Percentiles rank a stretch among this genome's conserved stretches.
Conservation (phyloP, 2,888 invertebrate genomes). For the Ptychoptera albimana region DNA sequence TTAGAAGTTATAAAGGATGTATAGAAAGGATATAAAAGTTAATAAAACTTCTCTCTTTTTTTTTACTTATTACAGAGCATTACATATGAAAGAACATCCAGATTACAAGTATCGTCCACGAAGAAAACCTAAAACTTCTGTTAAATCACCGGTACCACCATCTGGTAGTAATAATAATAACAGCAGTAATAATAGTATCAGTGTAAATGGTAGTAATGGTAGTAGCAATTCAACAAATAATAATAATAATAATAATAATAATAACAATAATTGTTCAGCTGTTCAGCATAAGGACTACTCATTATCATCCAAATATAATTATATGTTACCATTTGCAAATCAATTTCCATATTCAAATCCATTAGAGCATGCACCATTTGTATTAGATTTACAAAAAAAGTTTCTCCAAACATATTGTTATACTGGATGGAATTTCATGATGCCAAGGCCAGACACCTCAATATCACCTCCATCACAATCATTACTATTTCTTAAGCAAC, state of each 20-base stretch:
- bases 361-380: conserved; percentile 27
- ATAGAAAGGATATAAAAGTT: no score
- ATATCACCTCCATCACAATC: conserved; percentile 20
- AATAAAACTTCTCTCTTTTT: no score
- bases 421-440: conserved; percentile 5
- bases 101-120: conserved; percentile 84
- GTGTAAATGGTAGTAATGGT: conserved; percentile 4
- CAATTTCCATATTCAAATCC: conserved; percentile 20
- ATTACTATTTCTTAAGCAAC: conserved; percentile 20
- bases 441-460: neutral
- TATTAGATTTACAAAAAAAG: conserved; percentile 29
- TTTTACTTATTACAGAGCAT: conserved; percentile 46
- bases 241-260: conserved; percentile 1
- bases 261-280: conserved; percentile 4
- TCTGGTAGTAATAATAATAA: neutral
- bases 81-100: conserved; percentile 88
- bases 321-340: conserved; percentile 7
- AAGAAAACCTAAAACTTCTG: conserved; percentile 69
- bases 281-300: conserved; percentile 3
- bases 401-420: conserved; percentile 30
- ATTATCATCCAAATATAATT: conserved; percentile 6
- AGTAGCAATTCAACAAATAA: conserved; percentile 2
- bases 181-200: conserved; percentile 6
- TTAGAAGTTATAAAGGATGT: no score
- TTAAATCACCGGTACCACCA: conserved; percentile 37